Conservation (phyloP, 2,888 invertebrate species). For the Tetramorium bicarinatum region DNA sequence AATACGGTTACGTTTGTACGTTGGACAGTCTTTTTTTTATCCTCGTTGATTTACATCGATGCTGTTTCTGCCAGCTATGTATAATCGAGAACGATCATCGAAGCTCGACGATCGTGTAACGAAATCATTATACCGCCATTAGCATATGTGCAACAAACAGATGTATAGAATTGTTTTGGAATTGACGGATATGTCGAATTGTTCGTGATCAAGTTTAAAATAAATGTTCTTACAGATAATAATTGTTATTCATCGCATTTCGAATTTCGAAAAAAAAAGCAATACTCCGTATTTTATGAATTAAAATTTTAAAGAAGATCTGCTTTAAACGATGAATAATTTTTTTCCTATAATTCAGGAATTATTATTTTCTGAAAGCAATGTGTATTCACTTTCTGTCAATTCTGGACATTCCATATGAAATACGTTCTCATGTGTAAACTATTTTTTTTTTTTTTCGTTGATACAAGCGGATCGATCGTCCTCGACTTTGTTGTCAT, state of each 20-base stretch:
- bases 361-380: not conserved
- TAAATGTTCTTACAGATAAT: not conserved
- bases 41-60: slow-evolving; percentile 36
- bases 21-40: slow-evolving; percentile 5
- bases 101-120: slow-evolving; percentile 16
- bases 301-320: not conserved
- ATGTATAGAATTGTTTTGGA: not conserved
- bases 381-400: not conserved
- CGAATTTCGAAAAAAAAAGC: not conserved
- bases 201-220: not conserved
- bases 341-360: not conserved
- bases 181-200: not conserved
- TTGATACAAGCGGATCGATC: slow-evolving; percentile 10
- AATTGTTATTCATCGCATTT: not conserved
- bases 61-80: slow-evolving; percentile 18
- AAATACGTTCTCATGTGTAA: not conserved
- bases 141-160: slow-evolving; percentile 8
- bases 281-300: not conserved
- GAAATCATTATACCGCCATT: slow-evolving; percentile 26
- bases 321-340: not conserved
- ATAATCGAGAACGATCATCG: slow-evolving; percentile 17
- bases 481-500: slow-evolving; percentile 19
- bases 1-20: slow-evolving; percentile 42
- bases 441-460: not conserved
- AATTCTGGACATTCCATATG: slow-evolving; percentile 1